Base-by-base conservation (phyloP, 2,888 invertebrate genomes). In the Tortrix viridana region DNA sequence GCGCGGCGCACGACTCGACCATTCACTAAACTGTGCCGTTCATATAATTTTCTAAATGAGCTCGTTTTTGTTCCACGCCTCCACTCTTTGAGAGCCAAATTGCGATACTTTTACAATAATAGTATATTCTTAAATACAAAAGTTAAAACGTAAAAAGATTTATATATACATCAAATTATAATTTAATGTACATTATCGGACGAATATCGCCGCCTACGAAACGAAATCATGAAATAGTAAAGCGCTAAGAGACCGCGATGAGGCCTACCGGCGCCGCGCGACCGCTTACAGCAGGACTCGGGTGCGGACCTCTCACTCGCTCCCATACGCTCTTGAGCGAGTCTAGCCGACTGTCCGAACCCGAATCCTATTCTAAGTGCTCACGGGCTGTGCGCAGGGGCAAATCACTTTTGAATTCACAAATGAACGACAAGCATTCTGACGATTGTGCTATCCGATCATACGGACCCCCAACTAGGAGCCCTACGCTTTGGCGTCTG, bases 91-190 rank as follows among this genome's bases (percentile, higher is more conserved):
- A 84, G 85, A 85, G 82, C 80, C 68, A 71, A 77, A 79, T 74
- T 76, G 65, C 71, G 71, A 74, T 75, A 80, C 72, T 61, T 61
- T 61, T 61, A 61, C 61, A 65, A 65, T 65, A 67, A 67, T 63
- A 53, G 75, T 77, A 84, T 84, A 85, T 81, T 84, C 85, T 86
- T 88, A 88, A 85, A 86, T 85, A 85, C 84, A 86, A 82, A 85
- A 85, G 80, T 81, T 84, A 85, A 84, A 86, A 85, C 81, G 83
- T 75, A 76, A 74, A 74, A 71, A 60, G 69, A 69, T 77, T 82
- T 70, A 69, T 89, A 90, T 90, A 85, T 88, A 90, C 89, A 89
- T 80, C 78, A 84, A 89, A 86, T 86, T 81, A 88, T 88, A 88
- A 86, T 86, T 84, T 81, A 87, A 84, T 85, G 81, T 85, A 87